Percentiles rank a stretch among this genome's conserved stretches.
These are phyloP conservation scores for Trididemnum nubilum DNA, from an alignment of 23 tunicate genomes.

Conservation along the genomic window DNA sequence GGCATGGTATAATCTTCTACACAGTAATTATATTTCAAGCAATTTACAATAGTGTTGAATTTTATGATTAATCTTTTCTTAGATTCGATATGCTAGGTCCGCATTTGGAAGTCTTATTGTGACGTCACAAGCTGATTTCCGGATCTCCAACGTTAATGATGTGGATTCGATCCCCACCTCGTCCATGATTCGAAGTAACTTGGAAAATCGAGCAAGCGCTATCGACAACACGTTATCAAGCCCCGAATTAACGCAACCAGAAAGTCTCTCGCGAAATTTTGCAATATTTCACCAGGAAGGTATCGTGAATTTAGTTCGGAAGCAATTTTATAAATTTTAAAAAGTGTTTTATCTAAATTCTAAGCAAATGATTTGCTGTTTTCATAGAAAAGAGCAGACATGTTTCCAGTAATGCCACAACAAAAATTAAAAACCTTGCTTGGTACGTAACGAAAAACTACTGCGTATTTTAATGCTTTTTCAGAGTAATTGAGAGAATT, in stretches of 20 bases:
- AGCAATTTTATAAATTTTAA: no score
- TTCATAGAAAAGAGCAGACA: no score
- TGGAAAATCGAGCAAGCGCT: neutral
- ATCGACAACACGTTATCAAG: neutral
- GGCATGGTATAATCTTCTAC: no score
- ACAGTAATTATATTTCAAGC: no score
- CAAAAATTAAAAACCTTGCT: no score
- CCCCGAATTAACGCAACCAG: neutral
- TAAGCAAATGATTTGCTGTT: no score
- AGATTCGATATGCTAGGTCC: neutral
- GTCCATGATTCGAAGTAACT: neutral
- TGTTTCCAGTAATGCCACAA: no score
- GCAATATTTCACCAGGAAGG: neutral
- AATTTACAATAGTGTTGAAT: no score
- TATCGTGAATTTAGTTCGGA: neutral
- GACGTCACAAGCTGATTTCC: conserved; percentile 15
- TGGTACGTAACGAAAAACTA: no score
- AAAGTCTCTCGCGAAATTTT: neutral
- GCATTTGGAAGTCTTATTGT: conserved; percentile 18
- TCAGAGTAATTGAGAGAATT: no score
- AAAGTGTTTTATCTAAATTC: no score
- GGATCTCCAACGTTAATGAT: neutral
- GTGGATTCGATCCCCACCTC: neutral
- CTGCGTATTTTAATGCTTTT: no score
- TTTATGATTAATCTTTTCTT: neutral